Evolutionary conservation across 2,888 invertebrate species (phyloP), one percentile per base, ranked within the genome.

Genomic region (Heliothis peltigera): DNA sequence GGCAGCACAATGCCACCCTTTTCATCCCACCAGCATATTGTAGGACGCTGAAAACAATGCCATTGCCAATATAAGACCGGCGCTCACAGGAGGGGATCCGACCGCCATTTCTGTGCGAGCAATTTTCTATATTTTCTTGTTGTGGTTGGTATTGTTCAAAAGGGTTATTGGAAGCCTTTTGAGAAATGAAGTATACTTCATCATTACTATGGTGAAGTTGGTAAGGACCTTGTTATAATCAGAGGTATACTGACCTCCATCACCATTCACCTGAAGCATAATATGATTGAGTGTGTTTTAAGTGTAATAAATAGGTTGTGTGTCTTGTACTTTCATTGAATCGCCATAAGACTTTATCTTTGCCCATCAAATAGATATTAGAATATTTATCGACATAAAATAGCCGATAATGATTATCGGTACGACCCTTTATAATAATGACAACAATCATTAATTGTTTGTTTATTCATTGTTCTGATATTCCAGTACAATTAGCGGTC

Each of bases 21-120:
- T 56, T 70, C 64, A 59, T 22, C 19, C 15, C 7, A 10, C 43
- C 7, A 12, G 25, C 32, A 32, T 55, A 75, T 63, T 75, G 63
- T 72, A 17, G 56, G 28, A 10, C 15, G 21, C 25, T 54, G 63
- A 8, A 75, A 56, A 72, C 70, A 75, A 72, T 44, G 58, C 32
- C 25, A 15, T 28, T 17, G 47, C 32, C 61, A 46, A 52, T 54
- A 53, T 53, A 46, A 59, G 43, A 22, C 44, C 49, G 47, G 12
- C 42, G 35, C 43, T 64, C 54, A 39, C 44, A n/a, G 28, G 47
- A 17, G 28, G 1, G 15, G 2, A 21, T n/a, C 18, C 12, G 43
- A 15, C 47, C 22, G 22, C 55, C 58, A 53, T 63, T 75, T 32
- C 32, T 55, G 44, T 69, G 32, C 44, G n/a, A 25, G 19, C 25